Conservation (phyloP, 2,888 invertebrate genomes). For the Caenorhabditis zanzibari region DNA sequence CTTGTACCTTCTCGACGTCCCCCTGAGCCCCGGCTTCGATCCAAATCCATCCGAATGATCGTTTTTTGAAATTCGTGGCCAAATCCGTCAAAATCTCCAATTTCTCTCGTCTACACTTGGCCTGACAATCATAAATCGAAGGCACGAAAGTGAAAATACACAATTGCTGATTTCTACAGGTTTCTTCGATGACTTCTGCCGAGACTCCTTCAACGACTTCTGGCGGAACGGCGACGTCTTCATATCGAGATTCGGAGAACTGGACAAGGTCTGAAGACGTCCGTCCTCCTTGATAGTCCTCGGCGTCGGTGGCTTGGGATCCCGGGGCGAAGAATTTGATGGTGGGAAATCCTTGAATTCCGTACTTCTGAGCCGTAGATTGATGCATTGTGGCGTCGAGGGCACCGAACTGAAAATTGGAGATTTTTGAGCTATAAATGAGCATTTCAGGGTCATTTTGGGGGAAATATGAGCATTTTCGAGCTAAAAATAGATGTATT, state of each 20-base stretch:
- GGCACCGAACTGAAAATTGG: constrained; percentile 89
- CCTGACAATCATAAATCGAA: constrained; percentile 95
- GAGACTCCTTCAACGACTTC: constrained; percentile 52
- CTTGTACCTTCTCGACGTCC: constrained; percentile 88
- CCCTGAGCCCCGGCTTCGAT: constrained; percentile 92
- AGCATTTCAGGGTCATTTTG: too few species aligned
- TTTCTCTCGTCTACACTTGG: constrained; percentile 92
- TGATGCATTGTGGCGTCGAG: constrained; percentile 95
- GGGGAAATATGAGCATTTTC: too few species aligned
- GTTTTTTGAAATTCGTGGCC: constrained; percentile 93
- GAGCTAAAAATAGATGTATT: too few species aligned
- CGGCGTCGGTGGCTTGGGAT: constrained; percentile 83
- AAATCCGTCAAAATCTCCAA: constrained; percentile 88
- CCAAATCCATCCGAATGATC: constrained; percentile 98
- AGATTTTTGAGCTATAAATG: too few species aligned
- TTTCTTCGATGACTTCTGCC: constrained; percentile 88
- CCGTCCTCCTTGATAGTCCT: constrained; percentile 92
- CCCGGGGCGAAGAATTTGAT: constrained; percentile 90
- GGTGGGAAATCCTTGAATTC: constrained; percentile 94
- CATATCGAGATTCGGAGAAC: constrained; percentile 36
- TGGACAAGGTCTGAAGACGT: constrained; percentile 86
- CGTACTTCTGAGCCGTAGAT: constrained; percentile 90
- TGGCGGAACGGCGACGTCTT: constrained; percentile 19
- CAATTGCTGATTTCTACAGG: constrained; percentile 90
- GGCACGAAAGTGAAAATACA: constrained; percentile 95